Percentiles rank a stretch among this genome's conserved stretches.
Evolutionary conservation across 2,113 vertebrate genomes (phyloP).

Genomic region (Dipodomys ordii): DNA sequence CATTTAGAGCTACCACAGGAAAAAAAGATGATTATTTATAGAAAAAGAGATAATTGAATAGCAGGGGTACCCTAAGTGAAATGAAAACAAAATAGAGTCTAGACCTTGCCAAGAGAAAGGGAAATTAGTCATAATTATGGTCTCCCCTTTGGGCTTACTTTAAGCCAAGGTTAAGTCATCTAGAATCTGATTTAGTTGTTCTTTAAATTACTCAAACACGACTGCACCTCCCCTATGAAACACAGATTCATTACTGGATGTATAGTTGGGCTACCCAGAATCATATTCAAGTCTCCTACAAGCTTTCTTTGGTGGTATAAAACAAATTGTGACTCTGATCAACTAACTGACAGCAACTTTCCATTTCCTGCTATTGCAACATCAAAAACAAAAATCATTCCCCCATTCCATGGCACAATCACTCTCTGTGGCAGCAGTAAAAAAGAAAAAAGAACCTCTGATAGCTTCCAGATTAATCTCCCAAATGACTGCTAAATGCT

Average conservation of each 20-base stretch:
- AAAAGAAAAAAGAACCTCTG: conserved; percentile 58
- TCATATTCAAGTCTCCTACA: conserved; percentile 20
- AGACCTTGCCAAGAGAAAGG: conserved; percentile 51
- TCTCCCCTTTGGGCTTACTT: conserved; percentile 2
- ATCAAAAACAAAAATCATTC: conserved; percentile 57
- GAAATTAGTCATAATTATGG: conserved; percentile 29
- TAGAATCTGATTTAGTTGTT: conserved; percentile 45
- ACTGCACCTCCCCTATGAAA: neutral
- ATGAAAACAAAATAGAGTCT: conserved; percentile 51
- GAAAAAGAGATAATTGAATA: conserved; percentile 38
- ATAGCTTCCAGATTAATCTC: conserved; percentile 76
- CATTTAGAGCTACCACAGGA: neutral
- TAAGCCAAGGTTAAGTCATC: conserved; percentile 54
- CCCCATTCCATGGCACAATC: conserved; percentile 32
- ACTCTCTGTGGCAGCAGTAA: conserved; percentile 55
- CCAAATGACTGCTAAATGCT: conserved; percentile 51
- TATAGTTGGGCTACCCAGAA: neutral
- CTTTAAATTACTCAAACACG: conserved; percentile 53
- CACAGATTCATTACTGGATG: neutral
- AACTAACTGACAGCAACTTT: conserved; percentile 70
- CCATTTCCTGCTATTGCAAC: conserved; percentile 66
- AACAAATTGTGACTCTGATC: conserved; percentile 65
- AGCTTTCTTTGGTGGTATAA: conserved; percentile 63
- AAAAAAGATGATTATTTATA: neutral
- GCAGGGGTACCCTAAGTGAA: neutral